A percentile compares a stretch with the other conserved stretches of the same genome.
Conservation (phyloP, 2,888 invertebrate species). For the Sarcophaga caerulescens region DNA sequence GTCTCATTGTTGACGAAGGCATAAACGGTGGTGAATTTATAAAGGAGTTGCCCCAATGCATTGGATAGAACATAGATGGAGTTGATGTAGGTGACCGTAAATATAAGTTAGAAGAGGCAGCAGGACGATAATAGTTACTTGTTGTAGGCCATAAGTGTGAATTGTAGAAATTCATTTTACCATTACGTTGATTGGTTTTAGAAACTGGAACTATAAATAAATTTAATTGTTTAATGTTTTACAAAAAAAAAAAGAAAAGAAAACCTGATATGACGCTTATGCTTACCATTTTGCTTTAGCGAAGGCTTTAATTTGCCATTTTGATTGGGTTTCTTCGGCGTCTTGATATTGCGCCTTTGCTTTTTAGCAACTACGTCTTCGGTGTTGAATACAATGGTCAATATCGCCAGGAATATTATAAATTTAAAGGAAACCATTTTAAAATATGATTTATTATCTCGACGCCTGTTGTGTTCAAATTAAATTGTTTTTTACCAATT, state of each 20-base stretch:
- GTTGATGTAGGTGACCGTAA: slow-evolving; percentile 21
- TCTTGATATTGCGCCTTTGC: slow-evolving; percentile 40
- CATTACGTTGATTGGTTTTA: slow-evolving; percentile 51
- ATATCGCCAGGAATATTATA: slow-evolving; percentile 30
- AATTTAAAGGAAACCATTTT: slow-evolving; percentile 48
- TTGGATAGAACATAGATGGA: slow-evolving; percentile 45
- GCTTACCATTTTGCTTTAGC: slow-evolving; percentile 34
- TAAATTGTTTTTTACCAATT: slow-evolving; percentile 1
- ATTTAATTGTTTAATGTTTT: neutral
- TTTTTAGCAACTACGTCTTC: slow-evolving; percentile 34
- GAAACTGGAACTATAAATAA: slow-evolving; percentile 4
- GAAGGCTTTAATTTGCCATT: slow-evolving; percentile 40
- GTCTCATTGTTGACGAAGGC: slow-evolving; percentile 43
- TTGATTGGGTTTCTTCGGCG: slow-evolving; percentile 30
- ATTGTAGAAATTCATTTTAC: slow-evolving; percentile 59
- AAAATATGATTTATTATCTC: slow-evolving; percentile 6
- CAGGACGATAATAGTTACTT: slow-evolving; percentile 42
- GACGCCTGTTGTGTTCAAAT: neutral
- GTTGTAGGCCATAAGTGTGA: slow-evolving; percentile 51
- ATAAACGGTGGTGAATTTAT: slow-evolving; percentile 40
- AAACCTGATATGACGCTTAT: neutral
- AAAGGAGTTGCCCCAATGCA: slow-evolving; percentile 52
- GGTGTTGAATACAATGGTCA: slow-evolving; percentile 24
- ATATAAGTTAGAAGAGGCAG: slow-evolving; percentile 27
- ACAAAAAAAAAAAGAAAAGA: no score